Conservation (phyloP, 1,140 invertebrate species). For the Charaxes varanes region DNA sequence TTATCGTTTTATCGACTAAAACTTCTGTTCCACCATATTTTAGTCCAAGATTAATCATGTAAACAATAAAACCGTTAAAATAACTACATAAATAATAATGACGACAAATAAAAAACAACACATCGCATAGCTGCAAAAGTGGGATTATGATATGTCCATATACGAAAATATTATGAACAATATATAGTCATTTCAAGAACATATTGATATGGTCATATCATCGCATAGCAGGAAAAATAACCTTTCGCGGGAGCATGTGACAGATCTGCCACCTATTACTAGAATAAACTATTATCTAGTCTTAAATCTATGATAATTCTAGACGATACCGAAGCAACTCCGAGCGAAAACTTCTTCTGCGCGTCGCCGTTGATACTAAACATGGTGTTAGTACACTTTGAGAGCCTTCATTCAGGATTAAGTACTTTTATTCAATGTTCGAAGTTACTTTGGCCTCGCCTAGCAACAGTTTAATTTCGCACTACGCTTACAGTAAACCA, state of each 20-base stretch:
- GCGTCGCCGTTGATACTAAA: neutral
- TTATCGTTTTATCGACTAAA: no score
- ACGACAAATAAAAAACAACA: conserved; percentile 13
- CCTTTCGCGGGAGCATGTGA: conserved; percentile 48
- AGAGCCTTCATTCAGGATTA: neutral
- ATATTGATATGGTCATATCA: conserved; percentile 18
- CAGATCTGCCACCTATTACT: conserved; percentile 63
- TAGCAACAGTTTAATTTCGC: conserved; percentile 50
- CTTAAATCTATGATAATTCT: conserved; percentile 42
- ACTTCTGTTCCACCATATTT: no score
- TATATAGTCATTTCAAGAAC: conserved; percentile 1
- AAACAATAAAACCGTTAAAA: no score
- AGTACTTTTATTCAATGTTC: neutral
- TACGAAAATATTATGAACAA: neutral
- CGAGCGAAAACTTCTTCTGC: conserved; percentile 1
- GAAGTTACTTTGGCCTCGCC: conserved; percentile 25
- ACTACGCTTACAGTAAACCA: conserved; percentile 59
- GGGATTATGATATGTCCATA: conserved; percentile 9
- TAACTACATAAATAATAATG: no score
- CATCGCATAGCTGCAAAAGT: conserved; percentile 26
- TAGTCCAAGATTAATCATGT: no score
- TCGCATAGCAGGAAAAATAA: conserved; percentile 35
- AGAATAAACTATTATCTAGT: conserved; percentile 52
- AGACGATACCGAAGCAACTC: conserved; percentile 23
- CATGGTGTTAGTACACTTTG: neutral